Conservation (phyloP, 2,888 invertebrate genomes). For the Lithophane leautieri region DNA sequence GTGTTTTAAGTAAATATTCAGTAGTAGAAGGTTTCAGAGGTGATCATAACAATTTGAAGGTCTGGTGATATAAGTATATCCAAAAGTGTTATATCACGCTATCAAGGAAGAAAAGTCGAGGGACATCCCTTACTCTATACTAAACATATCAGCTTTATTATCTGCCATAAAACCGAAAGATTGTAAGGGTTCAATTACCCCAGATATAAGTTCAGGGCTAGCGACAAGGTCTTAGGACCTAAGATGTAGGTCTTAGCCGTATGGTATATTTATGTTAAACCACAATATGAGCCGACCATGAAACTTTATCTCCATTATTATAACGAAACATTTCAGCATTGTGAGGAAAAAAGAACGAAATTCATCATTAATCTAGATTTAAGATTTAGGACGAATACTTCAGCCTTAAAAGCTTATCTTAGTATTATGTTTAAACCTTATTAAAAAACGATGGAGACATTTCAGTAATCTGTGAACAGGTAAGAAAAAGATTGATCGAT, state of each 20-base stretch:
- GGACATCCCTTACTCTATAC: background rate
- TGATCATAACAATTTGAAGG: background rate
- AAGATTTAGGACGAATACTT: slow-evolving; percentile 23
- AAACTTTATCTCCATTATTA: slow-evolving; percentile 64
- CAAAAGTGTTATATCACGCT: background rate
- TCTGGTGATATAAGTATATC: background rate
- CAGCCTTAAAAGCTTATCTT: slow-evolving; percentile 40
- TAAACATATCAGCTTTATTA: background rate
- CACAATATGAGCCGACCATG: slow-evolving; percentile 45
- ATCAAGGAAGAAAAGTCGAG: background rate
- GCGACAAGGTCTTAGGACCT: slow-evolving; percentile 22
- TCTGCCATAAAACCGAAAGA: slow-evolving; percentile 9
- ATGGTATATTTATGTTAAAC: slow-evolving; percentile 60
- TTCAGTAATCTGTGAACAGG: slow-evolving; percentile 16
- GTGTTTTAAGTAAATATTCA: background rate
- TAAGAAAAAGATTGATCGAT: slow-evolving; percentile 28
- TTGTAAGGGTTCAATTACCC: slow-evolving; percentile 14
- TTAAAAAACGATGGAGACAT: slow-evolving; percentile 33
- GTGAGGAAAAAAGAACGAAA: slow-evolving; percentile 40
- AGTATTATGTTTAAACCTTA: slow-evolving; percentile 23
- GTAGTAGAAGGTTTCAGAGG: background rate
- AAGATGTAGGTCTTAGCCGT: slow-evolving; percentile 20
- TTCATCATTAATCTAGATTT: slow-evolving; percentile 56
- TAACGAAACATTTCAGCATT: slow-evolving; percentile 43
- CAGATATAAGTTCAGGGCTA: slow-evolving; percentile 16